Evolutionary conservation across 2,888 invertebrate genomes (phyloP), one percentile per base, ranked within the genome.

Genomic region (Carterocephalus palaemon): DNA sequence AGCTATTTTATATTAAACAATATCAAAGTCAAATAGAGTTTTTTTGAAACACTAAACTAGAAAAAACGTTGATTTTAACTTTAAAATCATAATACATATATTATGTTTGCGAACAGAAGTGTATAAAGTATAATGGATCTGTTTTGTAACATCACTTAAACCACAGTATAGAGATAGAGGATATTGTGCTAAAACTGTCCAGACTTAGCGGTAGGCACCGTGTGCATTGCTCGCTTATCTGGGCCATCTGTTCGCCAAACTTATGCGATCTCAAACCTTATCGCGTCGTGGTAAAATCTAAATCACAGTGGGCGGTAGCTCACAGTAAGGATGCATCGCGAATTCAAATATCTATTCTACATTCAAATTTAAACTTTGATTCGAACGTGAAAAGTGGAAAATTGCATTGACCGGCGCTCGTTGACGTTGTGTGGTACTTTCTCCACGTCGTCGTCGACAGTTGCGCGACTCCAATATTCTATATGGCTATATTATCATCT

Each of bases 181-280:
- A n/a, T n/a, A n/a, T n/a, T n/a, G n/a, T n/a, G n/a, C n/a, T 22
- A 34, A 22, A 34, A 39, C 15, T 29, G 22, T 15, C 29, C 31
- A 16, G 20, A 31, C 39, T 22, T 9, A n/a, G 39, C 29, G 20
- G 20, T 38, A 20, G 20, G 20, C 20, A 29, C 12, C 13, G 17
- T 28, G 15, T 40, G 31, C 40, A 40, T 40, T 22, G 24, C 32
- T 23, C 23, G n/a, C n/a, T 32, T 32, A 32, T 40, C 32, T 32
- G 16, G 40, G 12, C 17, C 41, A 41, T 32, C 32, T 24, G 24
- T 32, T 24, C 16, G 4, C 24, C 1, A 24, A 12, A 3, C 17
- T 13, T 24, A 24, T 23, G 4, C 41, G 5, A 41, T 24, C 23
- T 12, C 9, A 32, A 41, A 32, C 32, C 8, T 15, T 19, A 4